Percentiles rank a stretch among this genome's conserved stretches.
These are phyloP conservation scores for Drosophila santomea DNA, from an alignment of 1,140 invertebrate species.

Conservation along the genomic window DNA sequence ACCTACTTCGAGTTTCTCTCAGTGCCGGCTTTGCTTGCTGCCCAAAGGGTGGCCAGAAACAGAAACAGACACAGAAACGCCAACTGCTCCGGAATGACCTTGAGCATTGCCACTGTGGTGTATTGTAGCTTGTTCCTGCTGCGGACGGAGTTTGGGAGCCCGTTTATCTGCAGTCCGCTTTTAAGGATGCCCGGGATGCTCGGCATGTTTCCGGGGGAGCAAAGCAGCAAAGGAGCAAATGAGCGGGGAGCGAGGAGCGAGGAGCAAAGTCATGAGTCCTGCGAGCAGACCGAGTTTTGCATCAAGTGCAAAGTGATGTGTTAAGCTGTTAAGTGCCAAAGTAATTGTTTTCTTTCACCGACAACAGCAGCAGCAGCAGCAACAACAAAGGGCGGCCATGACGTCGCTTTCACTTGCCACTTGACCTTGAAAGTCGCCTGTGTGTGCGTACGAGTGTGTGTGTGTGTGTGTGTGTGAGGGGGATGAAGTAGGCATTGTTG, in stretches of 20 bases:
- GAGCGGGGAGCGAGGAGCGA: neutral
- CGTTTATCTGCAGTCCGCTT: constrained; percentile 57
- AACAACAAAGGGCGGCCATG: constrained; percentile 23
- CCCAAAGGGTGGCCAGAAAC: constrained; percentile 31
- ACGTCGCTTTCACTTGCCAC: constrained; percentile 75
- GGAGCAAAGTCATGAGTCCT: constrained; percentile 15
- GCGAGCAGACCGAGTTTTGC: constrained; percentile 61
- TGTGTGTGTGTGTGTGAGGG: neutral
- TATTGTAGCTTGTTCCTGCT: constrained; percentile 44
- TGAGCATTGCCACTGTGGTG: constrained; percentile 72
- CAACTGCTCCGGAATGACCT: constrained; percentile 74
- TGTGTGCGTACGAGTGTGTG: constrained; percentile 6
- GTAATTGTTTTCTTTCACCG: constrained; percentile 83
- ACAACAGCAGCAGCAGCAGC: constrained; percentile 37
- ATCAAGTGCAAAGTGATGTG: constrained; percentile 75
- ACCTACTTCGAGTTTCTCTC: neutral
- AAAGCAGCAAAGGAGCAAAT: neutral
- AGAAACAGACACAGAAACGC: neutral
- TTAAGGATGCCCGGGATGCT: constrained; percentile 38
- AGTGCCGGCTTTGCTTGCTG: constrained; percentile 36
- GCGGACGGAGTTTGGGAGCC: constrained; percentile 11
- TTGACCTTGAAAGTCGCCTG: constrained; percentile 62
- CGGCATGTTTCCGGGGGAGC: constrained; percentile 15
- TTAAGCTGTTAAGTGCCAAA: constrained; percentile 83
- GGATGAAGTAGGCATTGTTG: constrained; percentile 11